phyloP scores from a whole-genome alignment of 2,113 vertebrate genomes.

The Grantiella picta region DNA sequence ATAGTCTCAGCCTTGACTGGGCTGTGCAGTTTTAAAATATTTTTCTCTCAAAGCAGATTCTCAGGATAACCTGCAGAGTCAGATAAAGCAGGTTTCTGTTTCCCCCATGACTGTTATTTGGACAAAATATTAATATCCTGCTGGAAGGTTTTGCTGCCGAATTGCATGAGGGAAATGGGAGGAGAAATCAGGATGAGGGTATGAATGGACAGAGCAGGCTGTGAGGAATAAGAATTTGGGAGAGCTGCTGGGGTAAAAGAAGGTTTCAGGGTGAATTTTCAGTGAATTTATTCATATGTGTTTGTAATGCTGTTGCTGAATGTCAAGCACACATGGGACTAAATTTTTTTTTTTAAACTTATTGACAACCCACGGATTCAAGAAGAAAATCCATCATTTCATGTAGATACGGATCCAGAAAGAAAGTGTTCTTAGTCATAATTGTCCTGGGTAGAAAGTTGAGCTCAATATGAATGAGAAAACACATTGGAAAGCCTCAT shows the following conservation, averaged over 20 bases:
- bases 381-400: background rate
- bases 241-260: background rate
- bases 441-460: background rate
- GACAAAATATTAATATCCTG: background rate
- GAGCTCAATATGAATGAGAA: background rate
- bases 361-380: background rate
- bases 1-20: background rate
- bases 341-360: background rate
- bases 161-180: background rate
- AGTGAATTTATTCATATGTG: background rate
- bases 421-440: background rate
- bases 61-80: background rate
- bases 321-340: background rate
- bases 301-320: background rate
- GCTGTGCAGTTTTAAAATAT: background rate
- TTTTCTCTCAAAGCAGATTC: background rate
- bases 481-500: background rate
- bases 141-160: background rate
- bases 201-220: background rate
- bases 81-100: background rate
- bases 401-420: background rate
- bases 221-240: background rate
- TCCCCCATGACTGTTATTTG: background rate
- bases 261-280: background rate
- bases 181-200: background rate